Evolutionary conservation across 2,888 invertebrate genomes (phyloP), one percentile per base, ranked within the genome.

Genomic region (Eremobia ochroleuca): DNA sequence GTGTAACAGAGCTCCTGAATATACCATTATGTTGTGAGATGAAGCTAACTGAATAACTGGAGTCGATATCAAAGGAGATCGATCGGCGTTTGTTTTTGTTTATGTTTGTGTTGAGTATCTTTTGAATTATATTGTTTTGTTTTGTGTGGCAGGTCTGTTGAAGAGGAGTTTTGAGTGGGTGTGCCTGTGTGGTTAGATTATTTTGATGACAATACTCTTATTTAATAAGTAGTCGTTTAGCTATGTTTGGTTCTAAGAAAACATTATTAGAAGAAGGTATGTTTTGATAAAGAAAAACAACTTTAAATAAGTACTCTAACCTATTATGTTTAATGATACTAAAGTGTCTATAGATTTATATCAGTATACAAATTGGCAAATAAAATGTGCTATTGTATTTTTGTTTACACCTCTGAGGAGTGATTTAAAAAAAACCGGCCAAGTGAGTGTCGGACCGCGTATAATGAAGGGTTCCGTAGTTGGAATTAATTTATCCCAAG

Each of bases 21-120:
- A 73, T 52, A 31, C n/a, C 46, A 82, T 83, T 72, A 82, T 52
- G 64, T 61, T 68, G 40, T 13, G 46, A 55, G 77, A 77, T 64
- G 66, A 62, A 34, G 61, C 59, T 40, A 49, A 75, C 43, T 68
- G 6, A 62, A 62, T 73, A 78, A 66, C 67, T 65, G 55, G 31
- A 58, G 58, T 69, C 28, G 37, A 68, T 72, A 76, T 59, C 28
- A 25, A 49, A 49, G 9, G 18, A 28, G 18, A 37, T 58, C 49
- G 55, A 71, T 83, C 67, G 62, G 9, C 8, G 25, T 70, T 40
- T 64, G 59, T 66, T 76, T 46, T 21, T 77, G 46, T 82, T 79
- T 79, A 5, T 37, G 31, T 64, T 64, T 25, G 15, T 43, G 18
- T 62, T 52, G 21, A 37, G 43, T 59, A 28, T 43, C 49, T 52